These are phyloP conservation scores for Drosophila sp. DNA, from an alignment of 1,140 invertebrate species.

Conservation along the genomic window DNA sequence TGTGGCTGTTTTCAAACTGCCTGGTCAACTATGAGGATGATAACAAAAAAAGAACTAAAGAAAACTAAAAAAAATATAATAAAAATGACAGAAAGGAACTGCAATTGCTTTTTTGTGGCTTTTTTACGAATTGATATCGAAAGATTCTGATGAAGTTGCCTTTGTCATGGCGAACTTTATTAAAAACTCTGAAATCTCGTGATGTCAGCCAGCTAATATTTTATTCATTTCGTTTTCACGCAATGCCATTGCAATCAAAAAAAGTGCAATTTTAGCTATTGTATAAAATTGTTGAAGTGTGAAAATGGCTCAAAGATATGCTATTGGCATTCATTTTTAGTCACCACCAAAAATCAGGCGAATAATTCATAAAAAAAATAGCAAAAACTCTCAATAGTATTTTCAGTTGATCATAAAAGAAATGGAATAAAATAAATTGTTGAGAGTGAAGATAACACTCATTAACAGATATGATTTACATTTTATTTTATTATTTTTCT, in stretches of 20 bases:
- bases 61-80: conserved; percentile 3
- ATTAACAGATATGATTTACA: too few species aligned
- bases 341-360: conserved; percentile 8
- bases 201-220: conserved; percentile 62
- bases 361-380: conserved; percentile 24
- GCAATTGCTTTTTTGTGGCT: conserved; percentile 49
- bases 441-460: background rate
- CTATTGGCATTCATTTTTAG: conserved; percentile 25
- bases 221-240: conserved; percentile 74
- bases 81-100: conserved; percentile 30
- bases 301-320: conserved; percentile 67
- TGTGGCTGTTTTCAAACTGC: conserved; percentile 8
- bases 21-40: conserved; percentile 40
- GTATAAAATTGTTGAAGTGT: conserved; percentile 71
- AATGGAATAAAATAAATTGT: background rate
- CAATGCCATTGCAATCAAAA: conserved; percentile 18
- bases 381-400: background rate
- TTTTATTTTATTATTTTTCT: too few species aligned
- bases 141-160: conserved; percentile 71
- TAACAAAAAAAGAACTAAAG: conserved; percentile 41
- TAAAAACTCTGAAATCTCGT: conserved; percentile 58
- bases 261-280: conserved; percentile 66
- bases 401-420: background rate
- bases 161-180: conserved; percentile 64
- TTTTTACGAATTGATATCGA: conserved; percentile 54